Evolutionary conservation across 2,797 vertebrate genomes (phyloP).

Genomic region (Alectoris magna): DNA sequence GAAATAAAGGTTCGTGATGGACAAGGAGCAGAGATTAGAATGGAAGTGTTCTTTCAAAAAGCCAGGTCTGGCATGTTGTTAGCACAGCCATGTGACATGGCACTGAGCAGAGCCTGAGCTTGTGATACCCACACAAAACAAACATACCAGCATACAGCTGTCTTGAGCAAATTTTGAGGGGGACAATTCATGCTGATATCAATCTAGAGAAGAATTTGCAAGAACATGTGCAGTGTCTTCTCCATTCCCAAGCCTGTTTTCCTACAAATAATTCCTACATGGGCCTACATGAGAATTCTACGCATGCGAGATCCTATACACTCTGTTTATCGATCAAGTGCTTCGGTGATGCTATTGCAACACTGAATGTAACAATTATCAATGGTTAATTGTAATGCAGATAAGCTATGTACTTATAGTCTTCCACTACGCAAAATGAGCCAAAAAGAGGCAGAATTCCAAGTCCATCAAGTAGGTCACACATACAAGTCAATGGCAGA

Average conservation of each 20-base stretch:
- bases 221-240: not conserved
- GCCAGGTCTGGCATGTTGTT: not conserved
- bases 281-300: not conserved
- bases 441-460: not conserved
- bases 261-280: not conserved
- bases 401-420: not conserved
- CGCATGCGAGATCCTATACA: fast-evolving
- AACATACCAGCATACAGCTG: not conserved
- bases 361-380: not conserved
- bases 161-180: not conserved
- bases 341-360: not conserved
- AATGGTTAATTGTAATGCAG: not conserved
- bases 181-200: not conserved
- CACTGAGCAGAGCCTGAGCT: not conserved
- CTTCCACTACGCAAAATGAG: not conserved
- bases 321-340: not conserved
- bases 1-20: fast-evolving
- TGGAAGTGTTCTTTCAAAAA: not conserved
- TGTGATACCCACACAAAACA: not conserved
- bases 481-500: not conserved
- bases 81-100: not conserved
- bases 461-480: not conserved
- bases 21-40: not conserved
- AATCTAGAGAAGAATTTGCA: not conserved
- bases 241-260: not conserved